phyloP scores from a whole-genome alignment of 2,888 invertebrate species.

The Carcina quercana region DNA sequence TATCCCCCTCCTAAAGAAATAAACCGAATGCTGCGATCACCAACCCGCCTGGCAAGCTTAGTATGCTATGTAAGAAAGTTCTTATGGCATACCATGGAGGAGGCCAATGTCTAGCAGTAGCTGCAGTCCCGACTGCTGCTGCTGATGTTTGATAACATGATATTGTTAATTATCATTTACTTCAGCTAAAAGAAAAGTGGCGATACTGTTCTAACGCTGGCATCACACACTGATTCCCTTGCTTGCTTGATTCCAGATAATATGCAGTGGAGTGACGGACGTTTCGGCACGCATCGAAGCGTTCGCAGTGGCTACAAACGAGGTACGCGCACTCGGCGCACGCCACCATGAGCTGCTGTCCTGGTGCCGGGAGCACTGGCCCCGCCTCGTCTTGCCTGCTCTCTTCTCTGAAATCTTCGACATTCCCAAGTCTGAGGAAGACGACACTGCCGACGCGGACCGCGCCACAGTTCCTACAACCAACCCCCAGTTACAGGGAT shows the following conservation, averaged over 20 bases:
- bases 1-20: too few relatives aligned
- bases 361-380: conserved; percentile 95
- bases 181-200: neutral
- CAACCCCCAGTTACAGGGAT: conserved; percentile 10
- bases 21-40: too few relatives aligned
- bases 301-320: conserved; percentile 60
- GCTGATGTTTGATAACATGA: too few relatives aligned
- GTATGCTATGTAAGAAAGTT: too few relatives aligned
- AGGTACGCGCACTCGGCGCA: conserved; percentile 85
- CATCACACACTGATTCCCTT: neutral
- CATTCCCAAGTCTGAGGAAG: conserved; percentile 80
- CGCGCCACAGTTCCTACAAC: conserved; percentile 14
- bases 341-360: conserved; percentile 89
- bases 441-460: conserved; percentile 22
- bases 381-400: conserved; percentile 88
- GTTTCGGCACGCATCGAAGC: conserved; percentile 35
- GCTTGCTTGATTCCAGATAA: conserved; percentile 14
- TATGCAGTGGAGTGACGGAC: conserved; percentile 19
- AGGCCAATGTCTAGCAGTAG: too few relatives aligned
- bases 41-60: too few relatives aligned
- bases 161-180: too few relatives aligned
- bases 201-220: neutral
- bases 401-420: conserved; percentile 98
- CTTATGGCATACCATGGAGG: too few relatives aligned
- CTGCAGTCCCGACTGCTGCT: too few relatives aligned